Conservation (phyloP, 2,113 vertebrate genomes). For the Rhabdornis inornatus region DNA sequence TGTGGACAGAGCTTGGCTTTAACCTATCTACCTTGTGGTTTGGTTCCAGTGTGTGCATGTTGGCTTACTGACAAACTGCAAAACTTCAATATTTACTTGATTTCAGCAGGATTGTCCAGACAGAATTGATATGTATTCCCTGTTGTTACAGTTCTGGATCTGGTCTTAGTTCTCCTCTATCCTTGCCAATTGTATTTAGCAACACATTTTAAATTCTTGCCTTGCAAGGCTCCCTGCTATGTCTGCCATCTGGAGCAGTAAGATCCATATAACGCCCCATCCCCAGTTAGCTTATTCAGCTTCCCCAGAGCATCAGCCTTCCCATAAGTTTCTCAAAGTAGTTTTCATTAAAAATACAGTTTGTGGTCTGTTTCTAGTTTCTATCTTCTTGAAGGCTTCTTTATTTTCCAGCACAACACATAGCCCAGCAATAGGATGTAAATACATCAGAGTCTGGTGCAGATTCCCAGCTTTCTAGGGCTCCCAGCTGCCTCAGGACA, state of each 20-base stretch:
- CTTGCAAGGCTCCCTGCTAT: rapidly evolving
- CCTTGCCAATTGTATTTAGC: not conserved
- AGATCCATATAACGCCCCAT: not conserved
- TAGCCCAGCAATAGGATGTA: not conserved
- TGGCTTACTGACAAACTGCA: conserved; percentile 17
- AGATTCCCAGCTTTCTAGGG: rapidly evolving
- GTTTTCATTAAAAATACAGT: not conserved
- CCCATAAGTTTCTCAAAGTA: not conserved
- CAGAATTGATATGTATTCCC: not conserved
- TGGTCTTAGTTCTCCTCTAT: not conserved
- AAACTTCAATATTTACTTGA: not conserved
- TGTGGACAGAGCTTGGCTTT: not conserved
- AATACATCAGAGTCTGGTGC: not conserved
- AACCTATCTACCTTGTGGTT: not conserved
- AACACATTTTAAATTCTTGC: not conserved
- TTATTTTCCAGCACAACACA: not conserved
- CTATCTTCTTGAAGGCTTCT: not conserved
- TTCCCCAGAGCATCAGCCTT: not conserved
- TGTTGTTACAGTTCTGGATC: not conserved
- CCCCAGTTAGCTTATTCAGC: not conserved
- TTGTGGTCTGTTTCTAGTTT: not conserved
- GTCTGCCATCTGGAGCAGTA: not conserved
- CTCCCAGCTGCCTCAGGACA: not conserved
- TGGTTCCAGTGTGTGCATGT: conserved; percentile 26
- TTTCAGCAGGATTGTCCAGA: not conserved